A percentile compares a stretch with the other conserved stretches of the same genome.
Conservation (phyloP, 64 coral and sea anemone species). For the Exaiptasia diaphana region DNA sequence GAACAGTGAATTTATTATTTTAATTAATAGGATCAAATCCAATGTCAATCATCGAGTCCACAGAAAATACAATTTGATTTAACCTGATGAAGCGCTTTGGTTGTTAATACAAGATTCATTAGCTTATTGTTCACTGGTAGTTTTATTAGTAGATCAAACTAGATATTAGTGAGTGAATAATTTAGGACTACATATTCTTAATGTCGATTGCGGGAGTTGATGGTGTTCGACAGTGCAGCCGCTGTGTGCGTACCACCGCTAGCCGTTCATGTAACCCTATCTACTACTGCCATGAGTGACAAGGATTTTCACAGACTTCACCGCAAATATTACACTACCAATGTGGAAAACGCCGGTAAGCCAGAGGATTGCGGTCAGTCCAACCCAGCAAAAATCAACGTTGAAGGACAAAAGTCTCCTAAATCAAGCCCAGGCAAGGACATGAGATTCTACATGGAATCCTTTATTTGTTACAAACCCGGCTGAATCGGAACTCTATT, state of each 20-base stretch:
- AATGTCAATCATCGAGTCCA: conserved; percentile 93
- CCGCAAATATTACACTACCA: conserved; percentile 62
- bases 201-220: too few species aligned
- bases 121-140: conserved; percentile 32
- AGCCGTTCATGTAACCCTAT: conserved; percentile 73
- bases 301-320: conserved; percentile 26
- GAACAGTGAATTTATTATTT: conserved; percentile 55
- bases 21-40: conserved; percentile 90
- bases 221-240: conserved; percentile 20
- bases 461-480: too few species aligned
- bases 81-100: conserved; percentile 10
- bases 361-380: background rate
- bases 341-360: background rate
- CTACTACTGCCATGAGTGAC: conserved; percentile 65
- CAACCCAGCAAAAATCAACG: background rate
- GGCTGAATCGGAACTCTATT: too few species aligned
- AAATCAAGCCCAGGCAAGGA: background rate
- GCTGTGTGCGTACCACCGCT: conserved; percentile 55
- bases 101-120: background rate
- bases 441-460: too few species aligned
- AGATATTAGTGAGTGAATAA: conserved; percentile 18
- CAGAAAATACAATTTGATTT: conserved; percentile 91
- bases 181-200: too few species aligned
- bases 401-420: background rate
- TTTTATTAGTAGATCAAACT: conserved; percentile 6